A percentile compares a stretch with the other conserved stretches of the same genome.
Evolutionary conservation across 2,888 invertebrate species (phyloP).

Genomic region (Agrotis puta): DNA sequence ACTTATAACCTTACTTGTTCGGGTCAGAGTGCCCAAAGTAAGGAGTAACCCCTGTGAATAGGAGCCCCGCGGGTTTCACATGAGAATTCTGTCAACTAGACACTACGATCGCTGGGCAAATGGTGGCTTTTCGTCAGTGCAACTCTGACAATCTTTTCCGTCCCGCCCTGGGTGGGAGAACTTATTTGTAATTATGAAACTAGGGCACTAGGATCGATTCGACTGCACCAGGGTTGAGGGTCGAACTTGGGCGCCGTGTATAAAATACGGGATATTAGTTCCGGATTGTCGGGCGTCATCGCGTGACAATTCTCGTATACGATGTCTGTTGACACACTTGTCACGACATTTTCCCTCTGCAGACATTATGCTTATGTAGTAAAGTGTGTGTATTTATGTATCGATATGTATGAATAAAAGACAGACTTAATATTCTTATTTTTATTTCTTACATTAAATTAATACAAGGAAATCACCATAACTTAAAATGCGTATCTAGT

Average conservation of each 20-base stretch:
- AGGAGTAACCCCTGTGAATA: no score
- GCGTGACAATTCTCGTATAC: neutral
- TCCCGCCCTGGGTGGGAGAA: no score
- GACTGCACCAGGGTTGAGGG: neutral
- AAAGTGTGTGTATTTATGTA: no score
- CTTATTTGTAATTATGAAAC: no score
- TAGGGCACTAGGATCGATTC: neutral
- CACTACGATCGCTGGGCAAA: no score
- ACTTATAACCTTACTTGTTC: no score
- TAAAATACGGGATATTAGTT: neutral
- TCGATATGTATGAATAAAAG: conserved; percentile 41
- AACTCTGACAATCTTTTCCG: no score
- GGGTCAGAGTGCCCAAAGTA: no score
- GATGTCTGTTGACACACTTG: neutral
- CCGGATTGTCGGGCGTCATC: neutral
- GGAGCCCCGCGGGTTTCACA: no score
- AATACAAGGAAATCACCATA: conserved; percentile 56
- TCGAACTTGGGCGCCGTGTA: neutral
- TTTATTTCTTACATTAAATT: conserved; percentile 66
- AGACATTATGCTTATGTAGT: no score
- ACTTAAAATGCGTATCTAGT: conserved; percentile 99
- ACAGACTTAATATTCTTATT: conserved; percentile 29
- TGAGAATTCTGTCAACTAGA: no score
- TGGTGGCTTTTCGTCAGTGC: no score
- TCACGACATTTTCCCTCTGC: neutral